These are phyloP conservation scores for Astatoreochromis straeleni DNA, from an alignment of 2,113 vertebrate genomes.

Conservation along the genomic window DNA sequence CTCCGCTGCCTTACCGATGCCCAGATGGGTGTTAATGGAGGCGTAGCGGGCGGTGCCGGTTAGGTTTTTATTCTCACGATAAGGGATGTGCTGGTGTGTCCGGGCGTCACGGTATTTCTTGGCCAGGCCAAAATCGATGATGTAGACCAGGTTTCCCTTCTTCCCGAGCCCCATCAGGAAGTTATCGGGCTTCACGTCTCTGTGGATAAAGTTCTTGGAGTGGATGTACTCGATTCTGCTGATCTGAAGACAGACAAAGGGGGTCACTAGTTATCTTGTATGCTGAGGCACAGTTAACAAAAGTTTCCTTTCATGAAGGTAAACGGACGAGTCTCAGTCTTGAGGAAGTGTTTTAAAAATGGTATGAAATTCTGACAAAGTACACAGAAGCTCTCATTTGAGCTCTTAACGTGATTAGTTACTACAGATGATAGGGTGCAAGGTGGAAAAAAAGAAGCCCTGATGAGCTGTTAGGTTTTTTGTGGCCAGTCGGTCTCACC, in stretches of 20 bases:
- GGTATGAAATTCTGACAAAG: background rate
- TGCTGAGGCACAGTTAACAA: background rate
- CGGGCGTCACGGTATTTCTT: slow-evolving; percentile 96
- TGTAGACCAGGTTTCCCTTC: slow-evolving; percentile 96
- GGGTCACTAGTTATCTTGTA: background rate
- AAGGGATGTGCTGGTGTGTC: slow-evolving; percentile 97
- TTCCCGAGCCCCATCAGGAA: slow-evolving; percentile 98
- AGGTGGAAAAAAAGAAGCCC: background rate
- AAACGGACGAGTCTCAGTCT: background rate
- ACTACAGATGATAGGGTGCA: background rate
- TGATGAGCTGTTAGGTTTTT: background rate
- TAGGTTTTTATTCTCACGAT: slow-evolving; percentile 96
- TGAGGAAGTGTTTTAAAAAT: background rate
- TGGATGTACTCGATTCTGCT: slow-evolving; percentile 97
- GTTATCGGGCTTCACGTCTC: slow-evolving; percentile 96
- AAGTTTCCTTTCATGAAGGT: background rate
- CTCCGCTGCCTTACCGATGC: slow-evolving; percentile 80
- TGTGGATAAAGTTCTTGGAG: slow-evolving; percentile 98
- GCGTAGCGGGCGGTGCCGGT: slow-evolving; percentile 96
- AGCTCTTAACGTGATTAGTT: background rate
- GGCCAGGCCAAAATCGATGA: slow-evolving; percentile 96
- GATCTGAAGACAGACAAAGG: slow-evolving; percentile 71
- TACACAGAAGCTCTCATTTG: background rate
- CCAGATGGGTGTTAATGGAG: slow-evolving; percentile 97
- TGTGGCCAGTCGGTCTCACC: slow-evolving; percentile 68